These are phyloP conservation scores for Cranoglanis bouderius DNA, from an alignment of 2,113 vertebrate species.

Conservation along the genomic window DNA sequence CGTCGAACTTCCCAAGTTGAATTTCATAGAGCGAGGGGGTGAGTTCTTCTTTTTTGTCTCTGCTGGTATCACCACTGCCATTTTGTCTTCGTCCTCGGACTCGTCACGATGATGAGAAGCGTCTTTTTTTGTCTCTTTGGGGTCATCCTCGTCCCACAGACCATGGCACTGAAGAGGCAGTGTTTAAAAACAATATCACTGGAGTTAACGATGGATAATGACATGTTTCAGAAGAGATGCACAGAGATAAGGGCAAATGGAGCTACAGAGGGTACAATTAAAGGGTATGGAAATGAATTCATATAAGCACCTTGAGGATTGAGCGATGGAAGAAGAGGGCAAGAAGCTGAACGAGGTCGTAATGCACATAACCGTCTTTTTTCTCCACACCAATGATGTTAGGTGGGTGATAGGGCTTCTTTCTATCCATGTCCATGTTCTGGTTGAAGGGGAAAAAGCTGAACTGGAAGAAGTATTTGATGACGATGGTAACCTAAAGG, in stretches of 20 bases:
- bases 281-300: not conserved
- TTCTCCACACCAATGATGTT: slow-evolving; percentile 99
- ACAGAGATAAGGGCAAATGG: not conserved
- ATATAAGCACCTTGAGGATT: slow-evolving; percentile 87
- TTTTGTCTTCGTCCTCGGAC: slow-evolving; percentile 79
- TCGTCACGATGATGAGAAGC: slow-evolving; percentile 70
- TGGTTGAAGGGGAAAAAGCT: slow-evolving; percentile 94
- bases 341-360: slow-evolving; percentile 91
- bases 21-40: slow-evolving; percentile 77
- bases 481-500: slow-evolving; percentile 87
- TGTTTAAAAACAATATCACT: not conserved
- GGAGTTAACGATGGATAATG: not conserved
- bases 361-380: slow-evolving; percentile 95
- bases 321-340: slow-evolving; percentile 97
- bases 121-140: slow-evolving; percentile 65
- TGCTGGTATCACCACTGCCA: slow-evolving; percentile 59
- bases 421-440: slow-evolving; percentile 69
- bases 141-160: slow-evolving; percentile 91
- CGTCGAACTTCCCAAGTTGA: slow-evolving; percentile 82
- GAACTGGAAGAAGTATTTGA: slow-evolving; percentile 99
- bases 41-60: slow-evolving; percentile 76
- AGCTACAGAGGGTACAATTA: not conserved
- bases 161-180: slow-evolving; percentile 83
- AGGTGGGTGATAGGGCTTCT: slow-evolving; percentile 84
- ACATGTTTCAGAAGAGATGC: not conserved